Percentiles rank a stretch among this genome's conserved stretches.
Conservation (phyloP, 2,113 vertebrate species). For the Pipa parva region DNA sequence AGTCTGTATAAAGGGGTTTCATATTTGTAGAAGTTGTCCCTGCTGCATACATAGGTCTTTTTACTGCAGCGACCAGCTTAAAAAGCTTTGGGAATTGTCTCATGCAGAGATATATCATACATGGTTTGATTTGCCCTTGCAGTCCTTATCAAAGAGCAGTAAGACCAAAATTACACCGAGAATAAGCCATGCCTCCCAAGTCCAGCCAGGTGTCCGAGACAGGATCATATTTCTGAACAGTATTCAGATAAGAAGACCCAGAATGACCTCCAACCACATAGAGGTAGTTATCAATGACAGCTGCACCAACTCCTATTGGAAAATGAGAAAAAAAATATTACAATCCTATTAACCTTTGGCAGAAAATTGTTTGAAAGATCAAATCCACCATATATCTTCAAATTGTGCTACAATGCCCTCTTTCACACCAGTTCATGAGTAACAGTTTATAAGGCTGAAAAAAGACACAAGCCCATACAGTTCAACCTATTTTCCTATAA, state of each 20-base stretch:
- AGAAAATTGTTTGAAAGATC: too few species aligned
- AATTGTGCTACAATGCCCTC: too few species aligned
- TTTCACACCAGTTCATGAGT: too few species aligned
- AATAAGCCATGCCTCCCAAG: conserved; percentile 92
- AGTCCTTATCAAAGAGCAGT: conserved; percentile 82
- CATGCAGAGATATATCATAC: conserved; percentile 42
- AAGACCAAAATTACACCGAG: conserved; percentile 95
- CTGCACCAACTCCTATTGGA: conserved; percentile 91
- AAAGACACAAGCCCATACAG: too few species aligned
- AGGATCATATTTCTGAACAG: conserved; percentile 91
- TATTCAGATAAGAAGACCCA: conserved; percentile 93
- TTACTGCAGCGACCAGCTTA: conserved; percentile 43
- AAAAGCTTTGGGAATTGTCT: conserved; percentile 42
- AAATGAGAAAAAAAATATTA: too few species aligned
- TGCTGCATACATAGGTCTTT: conserved; percentile 32
- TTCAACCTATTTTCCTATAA: too few species aligned
- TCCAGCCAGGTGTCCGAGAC: conserved; percentile 92
- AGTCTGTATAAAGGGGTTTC: background rate
- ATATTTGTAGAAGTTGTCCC: conserved; percentile 8
- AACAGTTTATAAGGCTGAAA: too few species aligned
- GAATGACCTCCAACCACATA: conserved; percentile 97
- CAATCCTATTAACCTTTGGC: too few species aligned
- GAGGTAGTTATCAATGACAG: conserved; percentile 91
- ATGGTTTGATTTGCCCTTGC: conserved; percentile 45
- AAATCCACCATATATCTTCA: too few species aligned